These are phyloP conservation scores for Synaphobranchus kaupii DNA, from an alignment of 2,797 vertebrate genomes.

Conservation along the genomic window DNA sequence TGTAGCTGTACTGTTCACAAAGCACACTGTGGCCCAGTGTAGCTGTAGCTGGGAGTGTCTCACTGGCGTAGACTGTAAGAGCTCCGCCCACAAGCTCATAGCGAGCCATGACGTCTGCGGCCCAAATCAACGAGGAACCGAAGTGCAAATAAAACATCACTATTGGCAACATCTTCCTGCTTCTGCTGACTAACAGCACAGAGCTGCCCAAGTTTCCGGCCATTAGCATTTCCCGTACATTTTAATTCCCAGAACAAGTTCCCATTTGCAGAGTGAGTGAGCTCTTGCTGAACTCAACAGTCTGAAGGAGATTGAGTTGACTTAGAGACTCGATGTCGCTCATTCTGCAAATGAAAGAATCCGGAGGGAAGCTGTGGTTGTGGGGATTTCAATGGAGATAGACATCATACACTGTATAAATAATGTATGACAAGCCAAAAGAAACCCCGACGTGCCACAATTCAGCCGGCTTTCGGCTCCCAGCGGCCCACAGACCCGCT, in stretches of 20 bases:
- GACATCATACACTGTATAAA: background rate
- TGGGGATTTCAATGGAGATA: background rate
- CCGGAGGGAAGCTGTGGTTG: background rate
- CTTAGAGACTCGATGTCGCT: no score
- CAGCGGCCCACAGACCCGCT: no score
- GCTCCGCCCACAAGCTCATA: no score
- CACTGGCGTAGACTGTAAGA: no score
- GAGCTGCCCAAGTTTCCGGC: background rate
- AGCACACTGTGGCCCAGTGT: background rate
- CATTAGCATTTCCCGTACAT: background rate
- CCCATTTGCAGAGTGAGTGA: background rate
- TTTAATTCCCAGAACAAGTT: background rate
- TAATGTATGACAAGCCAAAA: slow-evolving; percentile 15
- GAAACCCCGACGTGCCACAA: no score
- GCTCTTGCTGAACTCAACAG: no score
- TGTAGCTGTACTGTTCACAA: no score
- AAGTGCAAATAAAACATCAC: background rate
- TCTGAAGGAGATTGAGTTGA: no score
- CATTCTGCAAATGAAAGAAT: background rate
- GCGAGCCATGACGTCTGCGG: no score
- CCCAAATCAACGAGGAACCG: background rate
- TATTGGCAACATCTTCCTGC: background rate
- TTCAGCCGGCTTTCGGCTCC: background rate
- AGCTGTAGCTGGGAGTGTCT: no score
- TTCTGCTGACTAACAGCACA: background rate